These are phyloP conservation scores for Cossypha heuglini DNA, from an alignment of 2,797 vertebrate species.

Conservation along the genomic window DNA sequence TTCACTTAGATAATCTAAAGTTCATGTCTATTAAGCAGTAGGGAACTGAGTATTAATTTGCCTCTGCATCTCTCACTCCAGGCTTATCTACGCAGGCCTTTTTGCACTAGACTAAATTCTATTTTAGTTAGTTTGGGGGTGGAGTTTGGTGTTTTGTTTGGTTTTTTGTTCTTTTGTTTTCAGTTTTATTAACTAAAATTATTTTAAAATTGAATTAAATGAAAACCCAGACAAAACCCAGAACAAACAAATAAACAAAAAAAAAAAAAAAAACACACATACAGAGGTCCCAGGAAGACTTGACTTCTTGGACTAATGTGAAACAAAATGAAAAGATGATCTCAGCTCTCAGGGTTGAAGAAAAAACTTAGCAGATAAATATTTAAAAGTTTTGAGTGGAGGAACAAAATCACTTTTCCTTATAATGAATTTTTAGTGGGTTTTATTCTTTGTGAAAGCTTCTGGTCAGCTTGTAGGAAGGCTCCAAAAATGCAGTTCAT, in stretches of 20 bases:
- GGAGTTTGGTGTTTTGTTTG: background rate
- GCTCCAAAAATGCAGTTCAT: background rate
- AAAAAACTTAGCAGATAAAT: background rate
- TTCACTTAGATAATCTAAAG: background rate
- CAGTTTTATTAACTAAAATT: background rate
- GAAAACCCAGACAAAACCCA: background rate
- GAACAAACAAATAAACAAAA: background rate
- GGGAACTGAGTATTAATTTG: background rate
- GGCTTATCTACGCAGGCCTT: background rate
- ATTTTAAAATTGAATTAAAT: background rate
- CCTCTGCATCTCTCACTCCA: background rate
- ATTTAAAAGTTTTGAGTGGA: background rate
- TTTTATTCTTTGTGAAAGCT: background rate
- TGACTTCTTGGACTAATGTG: background rate
- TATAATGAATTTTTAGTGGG: background rate
- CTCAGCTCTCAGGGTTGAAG: background rate
- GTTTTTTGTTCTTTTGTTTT: background rate
- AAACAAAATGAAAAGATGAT: background rate
- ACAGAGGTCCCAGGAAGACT: rapidly evolving
- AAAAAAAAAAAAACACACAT: background rate
- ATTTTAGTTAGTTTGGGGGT: background rate
- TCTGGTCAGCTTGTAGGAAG: background rate
- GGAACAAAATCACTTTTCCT: background rate
- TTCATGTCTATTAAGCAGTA: background rate
- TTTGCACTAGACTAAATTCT: background rate